These are phyloP conservation scores for Drosophila albomicans DNA, from an alignment of 1,140 invertebrate species.

Conservation along the genomic window DNA sequence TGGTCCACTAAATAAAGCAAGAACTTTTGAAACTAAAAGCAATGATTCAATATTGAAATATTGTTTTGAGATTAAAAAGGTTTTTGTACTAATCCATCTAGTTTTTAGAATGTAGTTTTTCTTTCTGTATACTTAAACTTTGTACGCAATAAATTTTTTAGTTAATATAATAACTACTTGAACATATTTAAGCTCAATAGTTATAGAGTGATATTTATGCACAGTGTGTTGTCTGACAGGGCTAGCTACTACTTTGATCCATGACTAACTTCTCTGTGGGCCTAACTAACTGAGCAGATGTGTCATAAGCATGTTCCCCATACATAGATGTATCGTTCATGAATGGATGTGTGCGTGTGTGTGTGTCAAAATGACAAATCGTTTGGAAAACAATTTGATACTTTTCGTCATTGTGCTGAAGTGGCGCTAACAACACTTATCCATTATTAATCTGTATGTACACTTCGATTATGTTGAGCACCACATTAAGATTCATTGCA, in stretches of 20 bases:
- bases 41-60: too few species aligned
- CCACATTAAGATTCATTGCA: slow-evolving; percentile 7
- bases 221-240: slow-evolving; percentile 39
- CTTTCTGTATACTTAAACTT: too few species aligned
- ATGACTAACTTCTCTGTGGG: slow-evolving; percentile 21
- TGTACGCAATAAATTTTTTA: too few species aligned
- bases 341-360: slow-evolving; percentile 15
- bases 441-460: slow-evolving; percentile 18
- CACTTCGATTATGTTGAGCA: not conserved
- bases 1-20: too few species aligned
- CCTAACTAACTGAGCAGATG: slow-evolving; percentile 3
- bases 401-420: not conserved
- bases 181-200: not conserved
- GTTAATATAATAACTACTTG: too few species aligned
- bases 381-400: slow-evolving; percentile 21
- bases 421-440: slow-evolving; percentile 21
- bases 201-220: not conserved
- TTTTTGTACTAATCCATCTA: too few species aligned
- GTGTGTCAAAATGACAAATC: slow-evolving; percentile 6
- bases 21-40: too few species aligned
- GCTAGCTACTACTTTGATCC: slow-evolving; percentile 4
- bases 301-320: slow-evolving; percentile 33
- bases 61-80: too few species aligned
- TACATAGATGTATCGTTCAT: slow-evolving; percentile 11
- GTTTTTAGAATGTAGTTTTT: not conserved